Conservation (phyloP, 2,797 vertebrate genomes). For the Eulemur coronatus region DNA sequence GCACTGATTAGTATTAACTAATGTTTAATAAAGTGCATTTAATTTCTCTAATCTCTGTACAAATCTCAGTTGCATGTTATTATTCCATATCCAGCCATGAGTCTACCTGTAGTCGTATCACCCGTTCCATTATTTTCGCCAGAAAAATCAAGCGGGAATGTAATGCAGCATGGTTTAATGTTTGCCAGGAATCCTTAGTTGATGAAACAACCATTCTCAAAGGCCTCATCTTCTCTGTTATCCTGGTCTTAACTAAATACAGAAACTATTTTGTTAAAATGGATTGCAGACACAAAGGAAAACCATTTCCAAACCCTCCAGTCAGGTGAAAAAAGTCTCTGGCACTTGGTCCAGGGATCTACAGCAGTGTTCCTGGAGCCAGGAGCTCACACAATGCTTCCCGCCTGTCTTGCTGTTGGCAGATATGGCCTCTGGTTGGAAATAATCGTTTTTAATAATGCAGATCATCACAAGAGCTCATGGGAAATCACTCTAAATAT, state of each 20-base stretch:
- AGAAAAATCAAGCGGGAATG: constrained; percentile 4
- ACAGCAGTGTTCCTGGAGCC: constrained; percentile 55
- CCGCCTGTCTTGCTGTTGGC: constrained; percentile 50
- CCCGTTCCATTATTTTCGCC: neutral
- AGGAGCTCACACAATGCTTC: constrained; percentile 47
- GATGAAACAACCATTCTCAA: constrained; percentile 58
- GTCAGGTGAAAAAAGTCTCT: constrained; percentile 67
- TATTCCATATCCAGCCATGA: neutral
- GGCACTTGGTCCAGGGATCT: constrained; percentile 59
- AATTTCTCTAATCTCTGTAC: neutral
- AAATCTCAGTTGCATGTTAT: neutral
- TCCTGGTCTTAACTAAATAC: constrained; percentile 54
- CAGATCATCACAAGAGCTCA: constrained; percentile 62
- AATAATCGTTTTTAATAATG: constrained; percentile 64
- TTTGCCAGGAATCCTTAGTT: constrained; percentile 44
- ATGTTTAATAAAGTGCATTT: neutral
- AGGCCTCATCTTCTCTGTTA: constrained; percentile 22
- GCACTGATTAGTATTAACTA: neutral
- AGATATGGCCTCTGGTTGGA: constrained; percentile 57
- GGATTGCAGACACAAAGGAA: constrained; percentile 60
- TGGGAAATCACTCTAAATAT: constrained; percentile 69
- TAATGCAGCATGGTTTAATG: constrained; percentile 54
- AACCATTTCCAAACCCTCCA: constrained; percentile 38
- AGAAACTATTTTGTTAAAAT: constrained; percentile 63
- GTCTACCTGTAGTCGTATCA: neutral